Percentiles rank a stretch among this genome's conserved stretches.
Conservation (phyloP, 2,113 vertebrate genomes). For the Lepus europaeus region DNA sequence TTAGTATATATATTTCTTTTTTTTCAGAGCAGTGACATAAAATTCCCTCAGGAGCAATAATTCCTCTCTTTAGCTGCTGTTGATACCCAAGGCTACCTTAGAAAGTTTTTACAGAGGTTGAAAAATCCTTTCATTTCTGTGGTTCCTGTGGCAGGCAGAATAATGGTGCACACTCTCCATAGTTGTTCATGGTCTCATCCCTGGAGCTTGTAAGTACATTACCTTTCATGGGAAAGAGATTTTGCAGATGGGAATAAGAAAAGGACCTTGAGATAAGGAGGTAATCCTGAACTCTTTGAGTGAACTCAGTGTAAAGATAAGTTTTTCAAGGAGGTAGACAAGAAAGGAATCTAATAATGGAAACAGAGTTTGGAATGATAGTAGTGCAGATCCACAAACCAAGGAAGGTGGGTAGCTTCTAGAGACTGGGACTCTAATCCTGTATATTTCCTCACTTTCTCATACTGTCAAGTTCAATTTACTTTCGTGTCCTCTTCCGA, state of each 20-base stretch:
- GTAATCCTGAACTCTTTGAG: not conserved
- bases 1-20: not conserved
- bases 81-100: not conserved
- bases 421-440: not conserved
- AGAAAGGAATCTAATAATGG: not conserved
- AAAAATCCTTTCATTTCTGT: not conserved
- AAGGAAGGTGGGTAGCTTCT: not conserved
- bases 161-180: not conserved
- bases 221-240: not conserved
- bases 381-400: not conserved
- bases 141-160: not conserved
- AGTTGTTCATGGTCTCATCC: not conserved
- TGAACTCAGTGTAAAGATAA: not conserved
- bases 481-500: not conserved
- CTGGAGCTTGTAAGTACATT: not conserved
- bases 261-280: not conserved
- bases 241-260: not conserved
- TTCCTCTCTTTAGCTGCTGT: not conserved
- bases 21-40: not conserved
- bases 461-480: not conserved
- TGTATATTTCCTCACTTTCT: conserved; percentile 11
- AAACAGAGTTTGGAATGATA: not conserved
- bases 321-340: not conserved
- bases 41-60: not conserved
- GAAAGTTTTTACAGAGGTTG: not conserved